Percentiles rank a stretch among this genome's conserved stretches.
phyloP scores from a whole-genome alignment of 2,888 invertebrate genomes.

The Hypselothyrea guttata region DNA sequence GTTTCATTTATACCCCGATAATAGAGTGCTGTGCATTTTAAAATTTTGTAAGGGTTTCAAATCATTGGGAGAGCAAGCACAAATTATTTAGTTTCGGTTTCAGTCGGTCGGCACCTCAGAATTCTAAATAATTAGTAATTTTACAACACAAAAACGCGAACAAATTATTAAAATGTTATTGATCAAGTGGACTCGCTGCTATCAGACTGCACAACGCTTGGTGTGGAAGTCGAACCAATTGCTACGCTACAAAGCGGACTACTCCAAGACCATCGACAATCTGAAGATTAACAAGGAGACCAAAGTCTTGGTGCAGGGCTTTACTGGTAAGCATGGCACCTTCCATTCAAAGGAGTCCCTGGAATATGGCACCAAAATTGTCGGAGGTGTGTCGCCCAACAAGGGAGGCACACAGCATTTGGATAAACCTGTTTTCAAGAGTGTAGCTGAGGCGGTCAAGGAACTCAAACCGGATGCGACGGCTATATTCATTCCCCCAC shows the following conservation, averaged over 20 bases:
- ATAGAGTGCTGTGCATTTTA: too few species aligned
- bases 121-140: too few species aligned
- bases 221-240: not conserved
- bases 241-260: constrained; percentile 42
- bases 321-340: constrained; percentile 98
- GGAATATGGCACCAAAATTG: constrained; percentile 97
- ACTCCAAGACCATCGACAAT: constrained; percentile 84
- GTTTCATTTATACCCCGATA: too few species aligned
- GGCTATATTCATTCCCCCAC: constrained; percentile 98
- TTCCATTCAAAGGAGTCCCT: constrained; percentile 96
- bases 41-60: too few species aligned
- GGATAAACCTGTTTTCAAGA: constrained; percentile 85
- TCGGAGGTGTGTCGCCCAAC: constrained; percentile 90
- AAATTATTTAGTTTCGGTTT: too few species aligned
- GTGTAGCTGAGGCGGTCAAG: constrained; percentile 88
- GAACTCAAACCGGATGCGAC: constrained; percentile 93
- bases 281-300: constrained; percentile 91
- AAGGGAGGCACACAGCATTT: constrained; percentile 92
- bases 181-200: constrained; percentile 13
- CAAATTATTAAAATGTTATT: too few species aligned
- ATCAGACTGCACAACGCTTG: not conserved
- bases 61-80: too few species aligned
- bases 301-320: constrained; percentile 98
- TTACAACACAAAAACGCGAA: too few species aligned
- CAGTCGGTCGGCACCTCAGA: too few species aligned